Evolutionary conservation across 2,888 invertebrate genomes (phyloP).

Genomic region (Perizoma affinitatum): DNA sequence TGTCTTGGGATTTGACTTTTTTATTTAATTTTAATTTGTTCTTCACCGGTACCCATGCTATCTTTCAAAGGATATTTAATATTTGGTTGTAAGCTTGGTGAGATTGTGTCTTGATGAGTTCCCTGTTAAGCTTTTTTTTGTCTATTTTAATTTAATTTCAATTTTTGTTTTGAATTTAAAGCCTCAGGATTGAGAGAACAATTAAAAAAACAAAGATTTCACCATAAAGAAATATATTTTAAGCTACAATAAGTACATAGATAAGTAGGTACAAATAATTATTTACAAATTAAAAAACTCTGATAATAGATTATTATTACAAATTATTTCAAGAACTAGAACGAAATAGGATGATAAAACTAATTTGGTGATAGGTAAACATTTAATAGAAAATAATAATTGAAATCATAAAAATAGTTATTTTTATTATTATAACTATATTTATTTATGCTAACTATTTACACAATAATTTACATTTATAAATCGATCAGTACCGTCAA

Average conservation of each 20-base stretch:
- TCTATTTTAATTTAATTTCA: too few relatives aligned
- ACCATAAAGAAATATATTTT: slow-evolving; percentile 72
- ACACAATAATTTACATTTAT: slow-evolving; percentile 59
- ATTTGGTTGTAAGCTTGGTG: too few relatives aligned
- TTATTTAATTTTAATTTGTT: too few relatives aligned
- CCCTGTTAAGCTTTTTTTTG: too few relatives aligned
- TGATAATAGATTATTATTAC: slow-evolving; percentile 47
- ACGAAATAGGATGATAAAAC: slow-evolving; percentile 49
- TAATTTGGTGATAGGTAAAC: slow-evolving; percentile 60
- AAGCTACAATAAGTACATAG: slow-evolving; percentile 66
- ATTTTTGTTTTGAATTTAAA: too few relatives aligned
- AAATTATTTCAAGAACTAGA: slow-evolving; percentile 41
- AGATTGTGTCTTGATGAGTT: too few relatives aligned
- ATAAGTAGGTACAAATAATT: slow-evolving; percentile 58
- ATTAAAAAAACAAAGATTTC: slow-evolving; percentile 45
- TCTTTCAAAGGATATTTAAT: too few relatives aligned
- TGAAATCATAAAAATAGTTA: slow-evolving; percentile 40
- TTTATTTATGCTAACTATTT: slow-evolving; percentile 43
- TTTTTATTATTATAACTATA: slow-evolving; percentile 22
- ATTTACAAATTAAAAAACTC: slow-evolving; percentile 59
- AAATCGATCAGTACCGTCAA: slow-evolving; percentile 38
- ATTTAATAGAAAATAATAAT: slow-evolving; percentile 47
- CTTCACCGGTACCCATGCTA: too few relatives aligned
- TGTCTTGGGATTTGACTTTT: too few relatives aligned
- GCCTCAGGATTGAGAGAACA: too few relatives aligned